Percentiles rank a stretch among this genome's conserved stretches.
phyloP scores from a whole-genome alignment of 2,888 invertebrate genomes.

The Lamproptera curius region DNA sequence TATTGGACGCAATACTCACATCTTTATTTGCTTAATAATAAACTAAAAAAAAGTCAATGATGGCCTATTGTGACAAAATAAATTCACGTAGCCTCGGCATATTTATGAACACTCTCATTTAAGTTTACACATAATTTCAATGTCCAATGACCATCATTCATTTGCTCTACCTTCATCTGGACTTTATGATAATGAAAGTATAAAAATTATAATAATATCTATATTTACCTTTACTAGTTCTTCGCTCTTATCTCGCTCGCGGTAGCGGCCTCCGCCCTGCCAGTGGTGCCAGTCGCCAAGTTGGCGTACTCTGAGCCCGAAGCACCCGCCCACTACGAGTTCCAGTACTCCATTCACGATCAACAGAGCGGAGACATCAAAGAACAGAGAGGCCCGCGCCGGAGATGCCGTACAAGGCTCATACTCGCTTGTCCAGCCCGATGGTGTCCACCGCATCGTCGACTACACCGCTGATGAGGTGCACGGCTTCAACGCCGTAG shows the following conservation, averaged over 20 bases:
- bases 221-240: constrained; percentile 36
- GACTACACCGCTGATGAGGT: constrained; percentile 65
- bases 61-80: not conserved
- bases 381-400: constrained; percentile 61
- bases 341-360: no score
- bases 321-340: constrained; percentile 62
- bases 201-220: not conserved
- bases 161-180: not conserved
- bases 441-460: constrained; percentile 64
- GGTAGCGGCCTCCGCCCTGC: constrained; percentile 34
- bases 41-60: no score
- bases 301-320: constrained; percentile 52
- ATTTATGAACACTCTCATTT: no score
- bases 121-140: no score
- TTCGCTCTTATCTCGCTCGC: constrained; percentile 50
- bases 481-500: constrained; percentile 67
- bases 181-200: no score
- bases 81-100: not conserved
- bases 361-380: constrained; percentile 63
- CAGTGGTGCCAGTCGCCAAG: constrained; percentile 48
- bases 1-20: no score
- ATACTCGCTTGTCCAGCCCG: constrained; percentile 69
- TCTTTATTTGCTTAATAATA: no score
- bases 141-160: not conserved
- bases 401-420: constrained; percentile 66